These are phyloP conservation scores for Fringilla coelebs DNA, from an alignment of 2,797 vertebrate genomes.

Conservation along the genomic window DNA sequence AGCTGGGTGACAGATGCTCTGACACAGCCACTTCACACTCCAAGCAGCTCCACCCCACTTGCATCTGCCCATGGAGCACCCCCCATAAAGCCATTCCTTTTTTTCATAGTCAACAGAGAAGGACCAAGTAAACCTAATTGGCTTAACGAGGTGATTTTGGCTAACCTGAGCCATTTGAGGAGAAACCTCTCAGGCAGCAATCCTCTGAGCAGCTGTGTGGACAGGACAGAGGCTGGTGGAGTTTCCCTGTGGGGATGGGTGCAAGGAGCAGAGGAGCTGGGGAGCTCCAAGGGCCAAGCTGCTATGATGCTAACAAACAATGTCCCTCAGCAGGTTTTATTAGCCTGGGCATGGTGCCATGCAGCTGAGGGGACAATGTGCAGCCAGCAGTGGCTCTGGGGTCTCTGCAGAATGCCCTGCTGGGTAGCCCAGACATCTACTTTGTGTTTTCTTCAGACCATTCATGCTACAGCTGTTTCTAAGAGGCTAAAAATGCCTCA, in stretches of 20 bases:
- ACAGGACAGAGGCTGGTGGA: background rate
- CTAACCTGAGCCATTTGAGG: background rate
- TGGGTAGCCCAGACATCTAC: background rate
- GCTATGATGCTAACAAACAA: background rate
- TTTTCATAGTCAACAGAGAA: background rate
- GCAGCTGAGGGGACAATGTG: constrained; percentile 26
- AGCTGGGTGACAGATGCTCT: background rate
- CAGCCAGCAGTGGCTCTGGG: background rate
- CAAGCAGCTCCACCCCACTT: background rate
- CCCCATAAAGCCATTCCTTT: background rate
- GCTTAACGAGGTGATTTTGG: background rate
- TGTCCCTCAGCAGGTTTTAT: background rate
- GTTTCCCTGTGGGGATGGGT: background rate
- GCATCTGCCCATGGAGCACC: background rate
- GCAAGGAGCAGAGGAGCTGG: background rate
- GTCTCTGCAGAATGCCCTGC: background rate
- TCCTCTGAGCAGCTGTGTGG: background rate
- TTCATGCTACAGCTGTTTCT: background rate
- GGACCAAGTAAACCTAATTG: background rate
- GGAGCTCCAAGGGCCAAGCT: background rate
- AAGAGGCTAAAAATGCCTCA: background rate
- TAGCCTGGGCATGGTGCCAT: constrained; percentile 20
- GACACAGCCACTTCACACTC: background rate
- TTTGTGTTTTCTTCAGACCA: background rate
- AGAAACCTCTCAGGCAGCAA: background rate